phyloP scores from a whole-genome alignment of 1,140 invertebrate species.

The Heterodera schachtii region DNA sequence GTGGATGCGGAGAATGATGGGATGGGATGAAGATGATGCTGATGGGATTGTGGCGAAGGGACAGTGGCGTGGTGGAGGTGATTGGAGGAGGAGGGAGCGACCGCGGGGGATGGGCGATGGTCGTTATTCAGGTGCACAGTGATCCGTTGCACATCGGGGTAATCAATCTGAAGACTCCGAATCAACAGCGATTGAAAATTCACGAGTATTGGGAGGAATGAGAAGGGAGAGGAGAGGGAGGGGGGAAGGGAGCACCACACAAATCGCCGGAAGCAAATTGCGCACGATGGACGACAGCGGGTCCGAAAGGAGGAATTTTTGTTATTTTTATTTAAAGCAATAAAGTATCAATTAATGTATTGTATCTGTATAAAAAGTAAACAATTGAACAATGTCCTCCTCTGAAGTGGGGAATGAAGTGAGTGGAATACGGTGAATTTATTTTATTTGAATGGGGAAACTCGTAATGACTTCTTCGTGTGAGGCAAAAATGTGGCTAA shows the following conservation, averaged over 20 bases:
- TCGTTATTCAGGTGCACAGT: conserved; percentile 52
- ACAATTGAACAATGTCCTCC: no score
- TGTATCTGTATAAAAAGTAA: no score
- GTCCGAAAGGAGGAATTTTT: background rate
- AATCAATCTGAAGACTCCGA: conserved; percentile 49
- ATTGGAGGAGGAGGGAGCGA: background rate
- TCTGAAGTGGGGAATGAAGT: no score
- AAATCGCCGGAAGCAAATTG: background rate
- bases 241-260: background rate
- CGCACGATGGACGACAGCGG: background rate
- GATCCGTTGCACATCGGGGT: conserved; percentile 55
- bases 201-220: background rate
- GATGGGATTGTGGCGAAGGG: conserved; percentile 14
- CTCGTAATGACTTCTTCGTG: background rate
- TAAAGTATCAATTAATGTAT: no score
- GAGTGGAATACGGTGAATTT: no score
- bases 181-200: conserved; percentile 20
- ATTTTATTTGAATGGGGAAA: no score
- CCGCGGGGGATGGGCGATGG: conserved; percentile 12
- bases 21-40: conserved; percentile 29
- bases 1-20: conserved; percentile 18
- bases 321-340: no score
- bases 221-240: background rate
- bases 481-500: background rate
- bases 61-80: conserved; percentile 16